These are phyloP conservation scores for Siderastrea radians DNA, from an alignment of 92 coral and sea anemone species.

Conservation along the genomic window DNA sequence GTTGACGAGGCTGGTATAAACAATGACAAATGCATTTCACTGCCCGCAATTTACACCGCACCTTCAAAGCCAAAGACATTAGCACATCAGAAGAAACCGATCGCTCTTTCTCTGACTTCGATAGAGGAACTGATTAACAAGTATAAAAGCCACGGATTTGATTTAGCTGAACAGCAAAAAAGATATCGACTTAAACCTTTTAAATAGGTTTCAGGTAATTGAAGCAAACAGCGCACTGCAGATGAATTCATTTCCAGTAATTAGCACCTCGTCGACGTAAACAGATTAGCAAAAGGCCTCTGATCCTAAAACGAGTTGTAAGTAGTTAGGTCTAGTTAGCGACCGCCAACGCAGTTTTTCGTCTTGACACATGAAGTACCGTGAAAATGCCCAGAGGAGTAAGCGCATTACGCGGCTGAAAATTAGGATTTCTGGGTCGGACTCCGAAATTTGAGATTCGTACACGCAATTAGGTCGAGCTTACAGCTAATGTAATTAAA, in stretches of 20 bases:
- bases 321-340: not conserved
- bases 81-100: not conserved
- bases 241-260: not conserved
- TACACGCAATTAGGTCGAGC: too few relatives aligned
- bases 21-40: slow-evolving; percentile 6
- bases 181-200: slow-evolving; percentile 33
- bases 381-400: too few relatives aligned
- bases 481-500: too few relatives aligned
- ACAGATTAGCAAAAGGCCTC: not conserved
- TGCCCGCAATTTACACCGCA: slow-evolving; percentile 39
- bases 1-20: not conserved
- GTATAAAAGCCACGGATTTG: slow-evolving; percentile 18
- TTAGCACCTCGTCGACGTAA: slow-evolving; percentile 8
- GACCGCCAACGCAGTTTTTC: too few relatives aligned
- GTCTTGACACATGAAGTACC: too few relatives aligned
- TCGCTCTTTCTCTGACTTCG: slow-evolving; percentile 12
- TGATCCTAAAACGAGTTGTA: not conserved
- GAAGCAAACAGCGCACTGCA: not conserved
- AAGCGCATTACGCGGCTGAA: too few relatives aligned
- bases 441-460: too few relatives aligned
- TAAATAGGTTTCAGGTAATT: not conserved
- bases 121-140: slow-evolving; percentile 14
- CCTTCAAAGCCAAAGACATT: not conserved
- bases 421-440: too few relatives aligned
- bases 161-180: slow-evolving; percentile 19